Percentiles rank a stretch among this genome's conserved stretches.
These are phyloP conservation scores for Tenrec ecaudatus DNA, from an alignment of 2,113 vertebrate species.

Conservation along the genomic window DNA sequence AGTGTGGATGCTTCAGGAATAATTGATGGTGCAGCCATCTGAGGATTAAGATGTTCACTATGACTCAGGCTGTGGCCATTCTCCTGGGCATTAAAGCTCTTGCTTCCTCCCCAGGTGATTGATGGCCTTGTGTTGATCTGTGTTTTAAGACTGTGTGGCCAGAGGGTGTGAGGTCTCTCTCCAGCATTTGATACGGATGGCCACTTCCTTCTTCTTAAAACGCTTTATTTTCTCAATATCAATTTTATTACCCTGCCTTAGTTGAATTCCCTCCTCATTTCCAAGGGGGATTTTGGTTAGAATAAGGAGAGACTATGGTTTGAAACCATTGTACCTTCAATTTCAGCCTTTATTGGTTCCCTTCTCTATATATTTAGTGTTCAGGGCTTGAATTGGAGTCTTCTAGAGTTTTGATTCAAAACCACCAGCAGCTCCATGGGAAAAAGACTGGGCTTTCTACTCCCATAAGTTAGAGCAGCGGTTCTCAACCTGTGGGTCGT, in stretches of 20 bases:
- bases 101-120: not conserved
- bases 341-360: constrained; percentile 15
- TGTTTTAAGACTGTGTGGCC: not conserved
- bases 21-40: not conserved
- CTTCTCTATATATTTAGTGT: not conserved
- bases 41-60: not conserved
- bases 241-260: not conserved
- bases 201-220: not conserved
- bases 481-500: no score
- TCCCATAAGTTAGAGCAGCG: not conserved
- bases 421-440: not conserved
- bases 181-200: not conserved
- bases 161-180: not conserved
- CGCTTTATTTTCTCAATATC: not conserved
- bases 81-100: not conserved
- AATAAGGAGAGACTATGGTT: constrained; percentile 44
- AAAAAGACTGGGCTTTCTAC: not conserved
- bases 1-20: not conserved
- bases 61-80: not conserved
- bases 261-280: not conserved
- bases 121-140: constrained; percentile 17
- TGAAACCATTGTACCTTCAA: constrained; percentile 60
- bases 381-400: not conserved
- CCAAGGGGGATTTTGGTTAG: constrained; percentile 40
- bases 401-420: not conserved